Conservation (phyloP, 35 echinoderm and acorn worm genomes). For the Lytechinus variegatus region DNA sequence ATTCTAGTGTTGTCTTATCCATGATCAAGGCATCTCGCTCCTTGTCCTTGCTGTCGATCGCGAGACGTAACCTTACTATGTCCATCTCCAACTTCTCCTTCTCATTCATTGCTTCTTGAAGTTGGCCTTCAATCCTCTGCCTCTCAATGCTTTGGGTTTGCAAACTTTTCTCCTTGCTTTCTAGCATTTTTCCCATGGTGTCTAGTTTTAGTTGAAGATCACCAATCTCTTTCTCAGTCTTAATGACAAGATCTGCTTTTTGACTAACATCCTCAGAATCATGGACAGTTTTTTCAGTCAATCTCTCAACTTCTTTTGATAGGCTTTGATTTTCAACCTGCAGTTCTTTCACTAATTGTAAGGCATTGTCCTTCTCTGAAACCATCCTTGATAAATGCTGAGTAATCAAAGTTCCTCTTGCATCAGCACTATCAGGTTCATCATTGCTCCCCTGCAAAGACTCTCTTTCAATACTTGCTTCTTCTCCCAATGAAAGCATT, state of each 20-base stretch:
- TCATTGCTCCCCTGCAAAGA: neutral
- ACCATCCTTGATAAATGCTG: neutral
- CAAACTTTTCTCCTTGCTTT: slow-evolving; percentile 31
- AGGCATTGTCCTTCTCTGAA: neutral
- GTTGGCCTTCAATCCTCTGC: slow-evolving; percentile 14
- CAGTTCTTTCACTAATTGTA: slow-evolving; percentile 25
- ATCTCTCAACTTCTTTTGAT: neutral
- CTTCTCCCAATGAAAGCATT: neutral
- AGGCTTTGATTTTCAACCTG: slow-evolving; percentile 27
- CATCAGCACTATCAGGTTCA: neutral
- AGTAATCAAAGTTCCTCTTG: neutral
- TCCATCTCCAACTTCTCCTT: slow-evolving; percentile 54
- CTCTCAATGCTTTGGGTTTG: slow-evolving; percentile 23
- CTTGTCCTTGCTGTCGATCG: slow-evolving; percentile 41
- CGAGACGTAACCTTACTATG: slow-evolving; percentile 18
- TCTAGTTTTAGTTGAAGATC: slow-evolving; percentile 45
- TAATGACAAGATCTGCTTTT: neutral
- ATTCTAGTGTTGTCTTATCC: slow-evolving; percentile 32
- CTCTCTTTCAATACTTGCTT: neutral
- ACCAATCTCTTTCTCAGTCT: slow-evolving; percentile 25
- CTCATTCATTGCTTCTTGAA: slow-evolving; percentile 33
- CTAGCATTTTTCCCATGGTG: neutral
- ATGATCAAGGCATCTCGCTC: neutral
- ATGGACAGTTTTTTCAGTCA: slow-evolving; percentile 35
- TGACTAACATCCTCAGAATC: slow-evolving; percentile 20